phyloP scores from a whole-genome alignment of 2,888 invertebrate genomes.

The Rhingia campestris region DNA sequence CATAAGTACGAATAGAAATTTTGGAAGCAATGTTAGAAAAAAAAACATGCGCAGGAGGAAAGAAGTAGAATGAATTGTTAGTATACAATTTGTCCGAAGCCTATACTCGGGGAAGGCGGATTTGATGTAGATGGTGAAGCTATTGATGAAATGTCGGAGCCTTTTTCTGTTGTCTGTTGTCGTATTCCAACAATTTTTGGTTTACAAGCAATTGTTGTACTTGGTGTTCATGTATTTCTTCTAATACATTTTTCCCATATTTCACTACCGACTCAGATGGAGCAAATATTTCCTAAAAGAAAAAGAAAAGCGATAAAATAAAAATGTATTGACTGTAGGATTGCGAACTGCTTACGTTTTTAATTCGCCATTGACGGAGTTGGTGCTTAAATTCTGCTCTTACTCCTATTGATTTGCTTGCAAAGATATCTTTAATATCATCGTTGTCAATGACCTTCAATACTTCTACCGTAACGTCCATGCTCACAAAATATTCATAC shows the following conservation, averaged over 20 bases:
- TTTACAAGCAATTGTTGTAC: not conserved
- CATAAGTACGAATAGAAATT: no score
- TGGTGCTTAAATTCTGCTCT: conserved; percentile 29
- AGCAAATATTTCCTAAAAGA: not conserved
- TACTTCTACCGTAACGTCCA: no score
- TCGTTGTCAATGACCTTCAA: not conserved
- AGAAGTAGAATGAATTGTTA: conserved; percentile 1
- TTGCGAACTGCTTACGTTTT: not conserved
- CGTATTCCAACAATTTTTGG: not conserved
- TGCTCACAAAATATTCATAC: no score
- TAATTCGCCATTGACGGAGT: not conserved
- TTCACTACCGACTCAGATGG: not conserved
- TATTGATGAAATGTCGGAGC: conserved; percentile 5
- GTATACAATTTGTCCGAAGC: conserved; percentile 19
- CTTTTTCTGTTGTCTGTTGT: not conserved
- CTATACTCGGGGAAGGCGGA: conserved; percentile 23
- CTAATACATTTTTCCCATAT: conserved; percentile 6
- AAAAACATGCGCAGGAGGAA: not conserved
- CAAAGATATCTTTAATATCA: not conserved
- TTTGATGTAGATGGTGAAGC: conserved; percentile 12
- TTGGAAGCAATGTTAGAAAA: no score
- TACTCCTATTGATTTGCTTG: conserved; percentile 13
- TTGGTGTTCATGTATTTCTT: conserved; percentile 14
- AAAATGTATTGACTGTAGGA: not conserved
- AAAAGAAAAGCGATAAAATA: not conserved